Conservation (phyloP, 2,113 vertebrate species). For the Bettongia penicillata region DNA sequence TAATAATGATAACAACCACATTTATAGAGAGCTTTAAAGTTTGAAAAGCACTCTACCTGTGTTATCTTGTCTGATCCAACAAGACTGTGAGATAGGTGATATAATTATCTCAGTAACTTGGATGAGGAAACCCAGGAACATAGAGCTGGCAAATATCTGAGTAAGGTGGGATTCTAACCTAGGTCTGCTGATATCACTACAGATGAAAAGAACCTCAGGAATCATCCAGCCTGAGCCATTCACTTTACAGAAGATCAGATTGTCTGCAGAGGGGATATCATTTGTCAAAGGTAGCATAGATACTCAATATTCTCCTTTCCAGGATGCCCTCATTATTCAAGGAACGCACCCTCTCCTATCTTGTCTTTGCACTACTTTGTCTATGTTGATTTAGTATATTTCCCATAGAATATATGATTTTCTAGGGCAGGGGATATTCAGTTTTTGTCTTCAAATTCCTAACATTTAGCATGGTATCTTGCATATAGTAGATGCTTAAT, state of each 20-base stretch:
- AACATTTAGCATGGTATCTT: not conserved
- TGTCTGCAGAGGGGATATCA: no score
- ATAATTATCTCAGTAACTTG: not conserved
- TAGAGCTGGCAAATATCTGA: accelerated
- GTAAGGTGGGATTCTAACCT: not conserved
- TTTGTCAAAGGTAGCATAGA: not conserved
- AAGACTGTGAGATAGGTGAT: not conserved
- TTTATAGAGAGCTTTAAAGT: not conserved
- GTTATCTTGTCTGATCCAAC: not conserved
- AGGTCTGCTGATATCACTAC: not conserved
- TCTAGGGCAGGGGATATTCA: not conserved
- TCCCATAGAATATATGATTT: not conserved
- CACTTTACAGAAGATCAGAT: not conserved
- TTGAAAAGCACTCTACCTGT: not conserved
- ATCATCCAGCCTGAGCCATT: not conserved
- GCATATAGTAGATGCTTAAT: not conserved
- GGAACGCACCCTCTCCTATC: not conserved
- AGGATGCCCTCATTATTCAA: no score
- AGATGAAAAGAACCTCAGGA: not conserved
- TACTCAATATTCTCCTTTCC: not conserved
- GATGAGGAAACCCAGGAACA: not conserved
- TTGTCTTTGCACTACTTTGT: not conserved
- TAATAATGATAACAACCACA: not conserved
- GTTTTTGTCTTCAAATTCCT: not conserved
- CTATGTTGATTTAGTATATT: not conserved